Base-by-base conservation (phyloP, 1,140 invertebrate genomes). In the Archivesica marissinica region DNA sequence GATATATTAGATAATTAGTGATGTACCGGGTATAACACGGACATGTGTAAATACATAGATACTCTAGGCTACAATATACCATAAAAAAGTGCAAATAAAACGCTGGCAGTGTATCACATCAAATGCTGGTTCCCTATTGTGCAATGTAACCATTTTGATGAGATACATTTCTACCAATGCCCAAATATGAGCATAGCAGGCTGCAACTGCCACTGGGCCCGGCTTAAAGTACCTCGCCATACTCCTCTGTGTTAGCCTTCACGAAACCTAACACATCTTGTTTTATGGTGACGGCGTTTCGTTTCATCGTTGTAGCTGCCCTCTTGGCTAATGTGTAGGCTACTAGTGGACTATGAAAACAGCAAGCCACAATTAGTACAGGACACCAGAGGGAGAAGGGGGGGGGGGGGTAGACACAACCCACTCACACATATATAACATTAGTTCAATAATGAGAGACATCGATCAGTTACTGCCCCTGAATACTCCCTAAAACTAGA, bases 201-300 rank as follows among this genome's bases (percentile, higher is more conserved):
- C n/a, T n/a, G n/a, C n/a, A n/a, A 28, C 38, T 25, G 17, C 54
- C 38, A 28, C 28, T 28, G 28, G n/a, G 56, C 25, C 52, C 4
- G 15, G 56, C 33, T n/a, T 59, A 6, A 59, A 66, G 75, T 92
- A 93, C 92, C 93, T 94, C 91, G 23, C 64, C 25, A 88, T 94
- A 94, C 68, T 93, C 93, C 28, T 70, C 78, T n/a, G 93, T 94
- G 89, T 91, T 91, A 50, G 74, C 30, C 87, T 92, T 86, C 88
- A 90, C 91, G 88, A 94, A 94, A 66, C 90, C 72, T 33, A 94
- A 90, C n/a, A 94, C 91, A 81, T 93, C 91, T 80, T 93, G 88
- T 89, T 94, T 94, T 78, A 94, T 94, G 50, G 88, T 90, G 54
- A 90, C 90, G 64, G 90, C 93, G 82, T 94, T 94, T 77, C 89